Evolutionary conservation across 2,797 vertebrate genomes (phyloP).

Genomic region (Tamandua tetradactyla): DNA sequence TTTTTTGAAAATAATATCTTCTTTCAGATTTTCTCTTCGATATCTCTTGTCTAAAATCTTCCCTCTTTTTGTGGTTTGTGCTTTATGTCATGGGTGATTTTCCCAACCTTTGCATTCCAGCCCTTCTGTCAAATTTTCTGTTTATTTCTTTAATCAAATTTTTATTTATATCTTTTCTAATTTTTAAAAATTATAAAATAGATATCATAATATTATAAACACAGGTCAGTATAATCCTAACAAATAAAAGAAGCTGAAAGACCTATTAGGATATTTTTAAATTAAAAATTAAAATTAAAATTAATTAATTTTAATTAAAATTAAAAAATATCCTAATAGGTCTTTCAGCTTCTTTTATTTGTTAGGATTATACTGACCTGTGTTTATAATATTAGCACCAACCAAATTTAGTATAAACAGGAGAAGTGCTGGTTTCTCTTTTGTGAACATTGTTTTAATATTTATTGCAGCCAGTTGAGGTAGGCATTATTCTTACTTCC

Average conservation of each 20-base stretch:
- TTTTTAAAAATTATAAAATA: no score
- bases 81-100: neutral
- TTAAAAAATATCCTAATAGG: neutral
- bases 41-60: neutral
- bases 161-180: neutral
- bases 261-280: neutral
- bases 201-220: neutral
- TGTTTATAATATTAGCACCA: neutral
- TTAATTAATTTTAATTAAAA: no score
- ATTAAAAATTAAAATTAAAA: no score
- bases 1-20: neutral
- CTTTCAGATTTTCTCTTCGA: neutral
- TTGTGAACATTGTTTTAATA: no score
- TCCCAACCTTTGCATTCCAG: neutral
- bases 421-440: neutral
- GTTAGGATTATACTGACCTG: neutral
- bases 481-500: no score
- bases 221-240: neutral
- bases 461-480: no score
- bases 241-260: neutral
- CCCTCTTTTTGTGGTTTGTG: neutral
- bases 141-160: neutral
- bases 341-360: neutral
- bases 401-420: neutral
- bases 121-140: neutral